Evolutionary conservation across 1,140 invertebrate species (phyloP).

Genomic region (Diachasma alloeum): DNA sequence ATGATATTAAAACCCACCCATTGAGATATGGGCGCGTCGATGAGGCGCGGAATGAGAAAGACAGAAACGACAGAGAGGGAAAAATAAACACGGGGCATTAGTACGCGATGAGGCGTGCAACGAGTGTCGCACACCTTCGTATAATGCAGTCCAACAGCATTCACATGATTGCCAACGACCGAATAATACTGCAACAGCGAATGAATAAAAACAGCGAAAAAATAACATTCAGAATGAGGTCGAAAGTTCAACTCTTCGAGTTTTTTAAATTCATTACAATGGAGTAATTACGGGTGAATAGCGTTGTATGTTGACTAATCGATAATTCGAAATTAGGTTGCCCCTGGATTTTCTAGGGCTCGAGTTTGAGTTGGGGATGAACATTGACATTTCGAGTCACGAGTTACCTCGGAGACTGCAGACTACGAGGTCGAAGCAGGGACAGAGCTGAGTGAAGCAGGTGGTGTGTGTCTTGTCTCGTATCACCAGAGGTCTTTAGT

Average conservation of each 20-base stretch:
- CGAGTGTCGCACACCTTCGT: conserved; percentile 2
- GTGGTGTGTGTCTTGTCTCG: conserved; percentile 1
- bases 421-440: too few species aligned
- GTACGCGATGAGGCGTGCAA: conserved; percentile 23
- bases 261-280: conserved; percentile 44
- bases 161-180: background rate
- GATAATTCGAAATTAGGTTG: conserved; percentile 46
- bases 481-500: background rate
- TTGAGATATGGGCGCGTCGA: background rate
- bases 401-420: background rate
- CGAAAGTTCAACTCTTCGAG: background rate
- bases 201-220: background rate
- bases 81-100: conserved; percentile 22
- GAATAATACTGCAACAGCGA: background rate
- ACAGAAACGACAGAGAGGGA: background rate
- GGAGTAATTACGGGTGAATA: conserved; percentile 45
- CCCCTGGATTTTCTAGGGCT: background rate
- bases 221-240: background rate
- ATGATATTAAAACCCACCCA: background rate
- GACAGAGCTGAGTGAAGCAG: background rate
- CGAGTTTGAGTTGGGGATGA: background rate
- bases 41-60: background rate
- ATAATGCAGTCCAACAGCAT: background rate
- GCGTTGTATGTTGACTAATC: conserved; percentile 52
- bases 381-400: conserved; percentile 4